A percentile compares a stretch with the other conserved stretches of the same genome.
Evolutionary conservation across 2,888 invertebrate species (phyloP).

Genomic region (Arrhopalites spinosus): DNA sequence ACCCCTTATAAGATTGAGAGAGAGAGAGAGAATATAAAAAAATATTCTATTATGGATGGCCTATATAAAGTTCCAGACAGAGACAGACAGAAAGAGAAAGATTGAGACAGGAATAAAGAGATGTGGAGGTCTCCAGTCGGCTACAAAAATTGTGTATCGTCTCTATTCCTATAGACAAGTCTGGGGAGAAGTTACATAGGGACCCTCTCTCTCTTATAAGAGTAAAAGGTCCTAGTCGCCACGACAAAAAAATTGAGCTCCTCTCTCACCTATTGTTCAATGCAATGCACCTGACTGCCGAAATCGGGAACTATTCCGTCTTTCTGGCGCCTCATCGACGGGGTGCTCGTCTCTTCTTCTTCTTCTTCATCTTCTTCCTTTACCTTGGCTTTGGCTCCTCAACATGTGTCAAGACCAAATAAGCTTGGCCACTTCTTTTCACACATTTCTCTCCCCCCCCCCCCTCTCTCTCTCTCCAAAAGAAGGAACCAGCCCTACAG

Average conservation of each 20-base stretch:
- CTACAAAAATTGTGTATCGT: background rate
- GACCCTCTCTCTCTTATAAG: too few species aligned
- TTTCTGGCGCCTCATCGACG: slow-evolving; percentile 42
- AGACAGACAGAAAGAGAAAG: slow-evolving; percentile 10
- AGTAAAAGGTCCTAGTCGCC: slow-evolving; percentile 11
- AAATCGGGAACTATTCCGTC: slow-evolving; percentile 44
- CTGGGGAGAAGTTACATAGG: too few species aligned
- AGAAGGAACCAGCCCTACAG: too few species aligned
- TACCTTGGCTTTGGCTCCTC: background rate
- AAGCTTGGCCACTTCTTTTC: slow-evolving; percentile 10
- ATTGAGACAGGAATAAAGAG: slow-evolving; percentile 1
- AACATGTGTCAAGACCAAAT: slow-evolving; percentile 11
- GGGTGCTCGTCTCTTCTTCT: slow-evolving; percentile 34
- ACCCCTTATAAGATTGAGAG: too few species aligned
- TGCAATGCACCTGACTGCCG: slow-evolving; percentile 40
- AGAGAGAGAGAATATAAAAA: background rate
- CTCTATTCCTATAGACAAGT: background rate
- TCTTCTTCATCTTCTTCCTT: background rate
- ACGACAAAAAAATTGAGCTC: slow-evolving; percentile 33
- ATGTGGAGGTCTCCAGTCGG: slow-evolving; percentile 14
- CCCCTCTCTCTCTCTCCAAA: too few species aligned
- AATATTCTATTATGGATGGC: background rate
- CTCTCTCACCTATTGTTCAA: slow-evolving; percentile 41
- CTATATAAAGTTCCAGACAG: slow-evolving; percentile 5
- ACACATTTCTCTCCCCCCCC: slow-evolving; percentile 15